Evolutionary conservation across 2,797 vertebrate genomes (phyloP).

Genomic region (Alcedo quadribrachys): DNA sequence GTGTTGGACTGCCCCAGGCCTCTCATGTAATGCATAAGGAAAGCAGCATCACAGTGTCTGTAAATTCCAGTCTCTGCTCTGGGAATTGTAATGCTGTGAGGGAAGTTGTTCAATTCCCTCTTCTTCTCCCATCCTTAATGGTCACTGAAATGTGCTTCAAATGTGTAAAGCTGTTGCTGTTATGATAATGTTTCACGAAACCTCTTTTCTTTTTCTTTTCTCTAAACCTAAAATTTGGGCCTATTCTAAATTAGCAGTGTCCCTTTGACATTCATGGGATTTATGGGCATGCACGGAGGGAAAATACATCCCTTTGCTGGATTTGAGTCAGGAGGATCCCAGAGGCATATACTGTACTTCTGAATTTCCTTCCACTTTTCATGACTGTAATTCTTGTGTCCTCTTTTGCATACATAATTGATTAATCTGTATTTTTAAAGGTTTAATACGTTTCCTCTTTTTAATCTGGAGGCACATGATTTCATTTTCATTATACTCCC

Average conservation of each 20-base stretch:
- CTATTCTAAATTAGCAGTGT: constrained; percentile 55
- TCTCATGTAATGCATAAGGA: neutral
- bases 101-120: neutral
- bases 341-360: constrained; percentile 68
- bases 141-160: neutral
- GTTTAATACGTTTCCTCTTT: constrained; percentile 60
- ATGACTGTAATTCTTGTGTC: constrained; percentile 67
- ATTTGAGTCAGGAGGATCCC: constrained; percentile 68
- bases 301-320: constrained; percentile 66
- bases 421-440: constrained; percentile 74
- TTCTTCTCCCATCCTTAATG: neutral
- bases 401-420: constrained; percentile 75
- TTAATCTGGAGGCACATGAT: constrained; percentile 60
- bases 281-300: constrained; percentile 50
- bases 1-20: neutral
- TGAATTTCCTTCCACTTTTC: constrained; percentile 70
- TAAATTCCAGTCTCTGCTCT: neutral
- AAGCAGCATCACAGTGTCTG: neutral
- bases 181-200: constrained; percentile 31
- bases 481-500: constrained; percentile 59
- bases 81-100: neutral
- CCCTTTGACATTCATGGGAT: constrained; percentile 76
- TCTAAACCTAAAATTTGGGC: constrained; percentile 51
- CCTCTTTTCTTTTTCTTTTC: neutral
- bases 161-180: constrained; percentile 38